A percentile compares a stretch with the other conserved stretches of the same genome.
These are phyloP conservation scores for Falco peregrinus DNA, from an alignment of 2,797 vertebrate genomes.

Conservation along the genomic window DNA sequence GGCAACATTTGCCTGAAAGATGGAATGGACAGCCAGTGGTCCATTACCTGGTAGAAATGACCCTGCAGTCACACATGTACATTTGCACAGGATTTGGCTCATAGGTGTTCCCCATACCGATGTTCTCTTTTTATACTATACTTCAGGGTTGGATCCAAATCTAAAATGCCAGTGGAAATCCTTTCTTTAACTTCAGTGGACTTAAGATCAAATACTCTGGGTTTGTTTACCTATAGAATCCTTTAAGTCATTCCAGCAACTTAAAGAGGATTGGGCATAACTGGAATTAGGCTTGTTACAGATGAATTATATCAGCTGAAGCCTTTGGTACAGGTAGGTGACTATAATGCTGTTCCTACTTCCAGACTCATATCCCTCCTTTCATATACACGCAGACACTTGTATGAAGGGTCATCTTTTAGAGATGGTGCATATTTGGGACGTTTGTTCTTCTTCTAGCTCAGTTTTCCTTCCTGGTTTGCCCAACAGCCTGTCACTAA, in stretches of 20 bases:
- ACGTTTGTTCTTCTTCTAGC: neutral
- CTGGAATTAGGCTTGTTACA: neutral
- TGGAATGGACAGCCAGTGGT: neutral
- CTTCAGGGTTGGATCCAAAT: neutral
- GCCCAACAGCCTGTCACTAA: neutral
- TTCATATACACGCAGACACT: neutral
- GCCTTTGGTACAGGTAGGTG: neutral
- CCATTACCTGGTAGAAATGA: neutral
- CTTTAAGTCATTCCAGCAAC: neutral
- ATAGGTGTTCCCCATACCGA: neutral
- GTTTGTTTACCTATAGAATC: neutral
- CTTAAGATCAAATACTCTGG: neutral
- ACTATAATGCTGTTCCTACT: neutral
- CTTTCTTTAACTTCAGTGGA: neutral
- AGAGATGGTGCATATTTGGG: neutral
- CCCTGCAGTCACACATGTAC: neutral
- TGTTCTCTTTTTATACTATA: neutral
- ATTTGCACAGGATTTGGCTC: neutral
- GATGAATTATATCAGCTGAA: neutral
- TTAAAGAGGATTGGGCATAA: neutral
- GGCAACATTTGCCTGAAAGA: neutral
- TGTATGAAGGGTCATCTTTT: neutral
- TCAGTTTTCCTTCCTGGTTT: neutral
- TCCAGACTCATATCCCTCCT: neutral
- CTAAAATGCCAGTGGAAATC: neutral